Evolutionary conservation across 2,113 vertebrate genomes (phyloP), one percentile per base, ranked within the genome.

Genomic region (Bombycilla garrulus): DNA sequence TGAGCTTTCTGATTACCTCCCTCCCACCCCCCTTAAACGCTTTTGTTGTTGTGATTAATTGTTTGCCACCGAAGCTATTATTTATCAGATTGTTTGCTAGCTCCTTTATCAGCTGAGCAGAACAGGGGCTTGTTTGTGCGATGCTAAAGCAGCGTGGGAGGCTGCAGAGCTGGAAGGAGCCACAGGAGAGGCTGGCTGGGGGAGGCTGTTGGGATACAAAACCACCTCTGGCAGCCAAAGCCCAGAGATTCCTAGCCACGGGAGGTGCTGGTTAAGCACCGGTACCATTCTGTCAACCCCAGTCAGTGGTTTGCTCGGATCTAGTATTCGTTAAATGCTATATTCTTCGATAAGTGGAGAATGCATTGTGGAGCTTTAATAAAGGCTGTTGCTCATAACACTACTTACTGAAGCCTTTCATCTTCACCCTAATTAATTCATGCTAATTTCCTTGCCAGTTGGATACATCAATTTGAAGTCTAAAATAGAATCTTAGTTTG

Each of bases 351-450:
- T 88, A 93, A 86, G 54, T 71, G 31, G 48, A 53, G 74, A 94
- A 83, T 31, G 82, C 51, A 90, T 93, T 83, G 92, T 78, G 56
- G 35, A 86, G 80, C 80, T 92, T 90, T 94, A 95, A 93, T 97
- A 95, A 97, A 96, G 50, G 67, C 69, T 93, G 85, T 66, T 93
- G 90, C 88, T 95, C 86, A 47, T 86, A 93, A 94, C 1, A 3
- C 64, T 88, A 76, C 80, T 90, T 90, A 86, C 76, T 2, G 4
- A 92, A 95, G 91, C 70, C 91, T 96, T 96, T 97, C 86, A 97
- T 97, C 92, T 97, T 93, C 80, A 67, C 77, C 78, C 86, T 94
- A 96, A 96, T 95, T 97, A 97, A 97, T 96, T 92, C 88, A 95
- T 96, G 95, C 88, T 97, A 96, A 97, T 96, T 95, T 96, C 51